Evolutionary conservation across 2,113 vertebrate species (phyloP), one percentile per base, ranked within the genome.

Genomic region (Sceloporus tristichus): DNA sequence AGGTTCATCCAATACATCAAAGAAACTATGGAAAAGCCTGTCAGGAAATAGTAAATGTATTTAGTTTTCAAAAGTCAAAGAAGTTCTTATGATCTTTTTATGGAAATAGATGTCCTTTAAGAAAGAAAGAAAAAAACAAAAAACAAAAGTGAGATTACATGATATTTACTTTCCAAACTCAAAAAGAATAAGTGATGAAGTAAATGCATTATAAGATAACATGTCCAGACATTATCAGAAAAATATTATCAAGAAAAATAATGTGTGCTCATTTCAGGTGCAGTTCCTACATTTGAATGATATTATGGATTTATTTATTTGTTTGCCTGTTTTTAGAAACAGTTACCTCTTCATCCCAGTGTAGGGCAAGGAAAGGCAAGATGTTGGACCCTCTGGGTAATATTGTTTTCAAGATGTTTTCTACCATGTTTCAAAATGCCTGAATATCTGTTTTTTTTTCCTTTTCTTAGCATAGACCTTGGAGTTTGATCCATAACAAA

Each of bases 11-110:
- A 81, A 82, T 93, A 86, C 71, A 87, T 86, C 56, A 90, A 94
- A 94, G 81, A 78, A 94, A 56, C 13, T 2, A 53, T 13, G 7
- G 77, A 21, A 87, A 34, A 89, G 9, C 1, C 9, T 94, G 62
- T 38, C 25, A 92, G 84, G 38, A 92, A 92, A 79, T 27, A 85
- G 56, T 62, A 87, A 92, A 86, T 86, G 85, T 56, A 79, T 86
- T 86, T 79, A 86, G 85, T 86, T 79, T 89, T 74, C 0, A 88
- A 40, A 91, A 95, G 53, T 38, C 5, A 89, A 93, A 87, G 25
- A 83, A 81, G 5, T 80, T 79, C 5, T 14, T 0, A 0, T 38
- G 29, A 81, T 79, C 10, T 0, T 85, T 82, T 40, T 66, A 21
- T 65, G 11, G 29, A 92, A 92, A 86, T 66, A 85, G 80, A 88